phyloP scores from a whole-genome alignment of 2,113 vertebrate species.

The Phodopus roborovskii region DNA sequence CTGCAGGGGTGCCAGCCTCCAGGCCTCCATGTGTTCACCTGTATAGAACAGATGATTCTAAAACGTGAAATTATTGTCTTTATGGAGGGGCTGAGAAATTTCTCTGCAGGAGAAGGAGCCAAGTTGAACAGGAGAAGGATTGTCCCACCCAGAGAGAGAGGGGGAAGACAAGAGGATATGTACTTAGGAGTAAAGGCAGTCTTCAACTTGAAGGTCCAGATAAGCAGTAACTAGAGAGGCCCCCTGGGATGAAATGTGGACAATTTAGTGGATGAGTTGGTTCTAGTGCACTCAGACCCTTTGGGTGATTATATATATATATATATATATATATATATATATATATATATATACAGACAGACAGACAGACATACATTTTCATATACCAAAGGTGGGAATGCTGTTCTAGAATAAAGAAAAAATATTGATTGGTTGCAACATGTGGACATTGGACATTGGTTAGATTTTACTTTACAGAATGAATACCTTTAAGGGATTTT shows the following conservation, averaged over 20 bases:
- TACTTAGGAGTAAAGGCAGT: neutral
- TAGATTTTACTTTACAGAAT: neutral
- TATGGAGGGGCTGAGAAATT: neutral
- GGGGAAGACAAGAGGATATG: neutral
- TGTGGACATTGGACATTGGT: neutral
- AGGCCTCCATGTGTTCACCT: neutral
- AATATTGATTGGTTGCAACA: neutral
- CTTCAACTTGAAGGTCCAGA: neutral
- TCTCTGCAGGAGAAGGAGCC: neutral
- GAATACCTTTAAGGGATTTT: neutral
- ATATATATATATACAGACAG: no score
- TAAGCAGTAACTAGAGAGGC: neutral
- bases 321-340: no score
- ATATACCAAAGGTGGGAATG: neutral
- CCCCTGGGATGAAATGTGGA: neutral
- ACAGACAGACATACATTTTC: neutral
- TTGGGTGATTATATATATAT: neutral
- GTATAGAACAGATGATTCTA: neutral
- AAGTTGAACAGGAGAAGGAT: neutral
- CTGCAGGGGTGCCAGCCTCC: neutral
- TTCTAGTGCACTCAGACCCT: no score
- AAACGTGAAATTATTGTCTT: neutral
- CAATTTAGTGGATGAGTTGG: neutral
- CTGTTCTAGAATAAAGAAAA: slow-evolving; percentile 18
- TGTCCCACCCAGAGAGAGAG: no score